Conservation (phyloP, 2,888 invertebrate genomes). For the Sphaeridia pumilis region DNA sequence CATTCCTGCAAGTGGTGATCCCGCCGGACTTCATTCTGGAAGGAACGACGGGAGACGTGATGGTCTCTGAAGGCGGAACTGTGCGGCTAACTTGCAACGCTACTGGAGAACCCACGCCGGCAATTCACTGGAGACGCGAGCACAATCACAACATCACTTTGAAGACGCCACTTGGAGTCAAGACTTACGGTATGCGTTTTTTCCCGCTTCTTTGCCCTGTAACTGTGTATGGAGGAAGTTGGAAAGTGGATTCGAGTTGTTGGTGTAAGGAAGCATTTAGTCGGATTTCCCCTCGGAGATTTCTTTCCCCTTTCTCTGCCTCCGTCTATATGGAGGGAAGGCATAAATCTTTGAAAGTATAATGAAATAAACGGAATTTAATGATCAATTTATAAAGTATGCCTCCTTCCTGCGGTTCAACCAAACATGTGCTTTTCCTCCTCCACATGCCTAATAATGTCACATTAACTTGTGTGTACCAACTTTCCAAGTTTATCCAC, state of each 20-base stretch:
- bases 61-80: slow-evolving; percentile 69
- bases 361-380: not conserved
- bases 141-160: slow-evolving; percentile 68
- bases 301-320: too few relatives aligned
- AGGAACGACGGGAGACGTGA: slow-evolving; percentile 78
- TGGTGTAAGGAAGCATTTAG: too few relatives aligned
- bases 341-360: not conserved
- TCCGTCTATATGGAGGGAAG: too few relatives aligned
- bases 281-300: too few relatives aligned
- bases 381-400: not conserved
- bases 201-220: too few relatives aligned
- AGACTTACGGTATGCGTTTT: slow-evolving; percentile 53
- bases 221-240: too few relatives aligned
- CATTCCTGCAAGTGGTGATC: slow-evolving; percentile 70
- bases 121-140: slow-evolving; percentile 71
- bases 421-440: too few relatives aligned
- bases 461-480: not conserved
- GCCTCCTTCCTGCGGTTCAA: too few relatives aligned
- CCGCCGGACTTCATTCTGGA: slow-evolving; percentile 82
- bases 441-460: not conserved
- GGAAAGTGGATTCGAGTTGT: too few relatives aligned
- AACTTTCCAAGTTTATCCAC: not conserved
- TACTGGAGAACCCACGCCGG: slow-evolving; percentile 67
- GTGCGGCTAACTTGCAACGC: slow-evolving; percentile 51
- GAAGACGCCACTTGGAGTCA: slow-evolving; percentile 54